These are phyloP conservation scores for Eulemur albifrons DNA, from an alignment of 2,797 vertebrate genomes.

Conservation along the genomic window DNA sequence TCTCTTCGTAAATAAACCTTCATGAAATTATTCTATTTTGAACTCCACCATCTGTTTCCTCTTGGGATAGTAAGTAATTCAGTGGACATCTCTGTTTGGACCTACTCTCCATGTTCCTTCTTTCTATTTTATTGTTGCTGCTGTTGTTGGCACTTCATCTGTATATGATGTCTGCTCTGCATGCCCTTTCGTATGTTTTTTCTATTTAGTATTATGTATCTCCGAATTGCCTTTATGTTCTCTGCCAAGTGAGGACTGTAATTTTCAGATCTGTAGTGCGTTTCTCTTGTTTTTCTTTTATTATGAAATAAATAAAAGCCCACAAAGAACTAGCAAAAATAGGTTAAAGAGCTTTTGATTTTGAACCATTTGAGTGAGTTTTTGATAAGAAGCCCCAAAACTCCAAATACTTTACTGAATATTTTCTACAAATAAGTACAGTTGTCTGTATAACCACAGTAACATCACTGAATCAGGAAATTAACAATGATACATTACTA, in stretches of 20 bases:
- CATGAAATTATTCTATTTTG: slow-evolving; percentile 38
- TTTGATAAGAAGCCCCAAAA: neutral
- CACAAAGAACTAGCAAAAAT: neutral
- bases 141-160: neutral
- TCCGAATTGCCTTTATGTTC: neutral
- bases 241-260: neutral
- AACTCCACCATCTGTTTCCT: slow-evolving; percentile 50
- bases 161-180: neutral
- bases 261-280: neutral
- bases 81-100: neutral
- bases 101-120: neutral
- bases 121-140: slow-evolving; percentile 24
- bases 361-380: neutral
- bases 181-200: neutral
- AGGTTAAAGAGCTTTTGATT: neutral
- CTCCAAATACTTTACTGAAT: neutral
- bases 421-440: neutral
- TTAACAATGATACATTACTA: neutral
- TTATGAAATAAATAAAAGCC: slow-evolving; percentile 28
- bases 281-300: neutral
- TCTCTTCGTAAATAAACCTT: slow-evolving; percentile 40
- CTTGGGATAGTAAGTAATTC: slow-evolving; percentile 20
- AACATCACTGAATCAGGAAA: neutral
- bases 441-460: neutral
- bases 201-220: neutral